phyloP scores from a whole-genome alignment of 2,888 invertebrate genomes.

The Synanthedon formicaeformis region DNA sequence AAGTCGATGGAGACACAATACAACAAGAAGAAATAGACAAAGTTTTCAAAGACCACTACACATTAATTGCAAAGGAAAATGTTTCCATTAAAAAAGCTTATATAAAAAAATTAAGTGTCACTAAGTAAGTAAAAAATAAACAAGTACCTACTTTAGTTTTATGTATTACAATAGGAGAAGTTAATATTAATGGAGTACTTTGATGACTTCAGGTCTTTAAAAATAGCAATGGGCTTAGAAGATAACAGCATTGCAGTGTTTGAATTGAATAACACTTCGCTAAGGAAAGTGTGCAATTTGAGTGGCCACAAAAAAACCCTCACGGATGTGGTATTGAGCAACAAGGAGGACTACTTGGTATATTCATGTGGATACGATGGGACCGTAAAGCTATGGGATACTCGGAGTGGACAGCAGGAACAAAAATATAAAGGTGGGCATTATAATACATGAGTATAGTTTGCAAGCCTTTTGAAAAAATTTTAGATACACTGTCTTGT shows the following conservation, averaged over 20 bases:
- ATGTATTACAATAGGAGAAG: no score
- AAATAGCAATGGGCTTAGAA: slow-evolving; percentile 38
- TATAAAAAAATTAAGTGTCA: slow-evolving; percentile 70
- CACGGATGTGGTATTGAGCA: slow-evolving; percentile 71
- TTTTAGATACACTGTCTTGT: slow-evolving; percentile 8
- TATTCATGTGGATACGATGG: slow-evolving; percentile 73
- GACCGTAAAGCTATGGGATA: slow-evolving; percentile 73
- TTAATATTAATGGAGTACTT: no score
- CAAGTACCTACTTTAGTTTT: no score
- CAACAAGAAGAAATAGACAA: slow-evolving; percentile 29
- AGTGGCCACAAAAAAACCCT: slow-evolving; percentile 56
- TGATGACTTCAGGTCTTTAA: slow-evolving; percentile 32
- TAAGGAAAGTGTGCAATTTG: slow-evolving; percentile 44
- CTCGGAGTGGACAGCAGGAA: slow-evolving; percentile 57
- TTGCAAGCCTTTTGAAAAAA: no score
- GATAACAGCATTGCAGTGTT: slow-evolving; percentile 53
- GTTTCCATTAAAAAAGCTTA: slow-evolving; percentile 70
- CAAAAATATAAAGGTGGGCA: slow-evolving; percentile 44
- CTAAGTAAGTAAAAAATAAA: slow-evolving; percentile 52
- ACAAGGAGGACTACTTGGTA: slow-evolving; percentile 66
- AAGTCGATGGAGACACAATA: slow-evolving; percentile 46
- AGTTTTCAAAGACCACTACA: slow-evolving; percentile 40
- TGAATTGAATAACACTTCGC: slow-evolving; percentile 33
- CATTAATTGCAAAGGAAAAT: slow-evolving; percentile 56
- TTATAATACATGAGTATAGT: not conserved